These are phyloP conservation scores for Hypomecis punctinalis DNA, from an alignment of 2,888 invertebrate species.

Conservation along the genomic window DNA sequence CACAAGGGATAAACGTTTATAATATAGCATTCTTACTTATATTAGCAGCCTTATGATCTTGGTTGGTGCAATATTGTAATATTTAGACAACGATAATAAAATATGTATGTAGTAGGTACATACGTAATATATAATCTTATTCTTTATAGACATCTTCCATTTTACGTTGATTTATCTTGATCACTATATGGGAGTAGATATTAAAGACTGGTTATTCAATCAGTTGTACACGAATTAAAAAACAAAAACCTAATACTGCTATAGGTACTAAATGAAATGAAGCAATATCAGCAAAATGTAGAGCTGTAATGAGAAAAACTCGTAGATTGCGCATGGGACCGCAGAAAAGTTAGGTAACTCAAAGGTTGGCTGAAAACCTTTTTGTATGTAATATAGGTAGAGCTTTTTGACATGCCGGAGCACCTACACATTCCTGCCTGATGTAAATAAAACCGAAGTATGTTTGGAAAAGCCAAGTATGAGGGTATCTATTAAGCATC, in stretches of 20 bases:
- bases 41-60: neutral
- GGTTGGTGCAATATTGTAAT: no score
- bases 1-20: slow-evolving; percentile 31
- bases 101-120: no score
- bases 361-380: slow-evolving; percentile 19
- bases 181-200: no score
- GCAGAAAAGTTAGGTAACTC: slow-evolving; percentile 24
- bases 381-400: slow-evolving; percentile 16
- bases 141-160: no score
- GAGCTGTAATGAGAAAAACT: slow-evolving; percentile 11
- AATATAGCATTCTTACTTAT: slow-evolving; percentile 30
- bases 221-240: no score
- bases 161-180: no score
- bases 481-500: neutral
- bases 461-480: neutral
- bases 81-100: no score
- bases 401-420: slow-evolving; percentile 9
- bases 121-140: no score
- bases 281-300: slow-evolving; percentile 7
- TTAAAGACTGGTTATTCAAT: no score
- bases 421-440: slow-evolving; percentile 12
- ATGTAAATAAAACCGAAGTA: slow-evolving; percentile 12
- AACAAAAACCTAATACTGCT: neutral
- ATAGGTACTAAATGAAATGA: neutral
- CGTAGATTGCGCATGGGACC: slow-evolving; percentile 11